Evolutionary conservation across 1,140 invertebrate species (phyloP).

Genomic region (Teleopsis dalmanni): DNA sequence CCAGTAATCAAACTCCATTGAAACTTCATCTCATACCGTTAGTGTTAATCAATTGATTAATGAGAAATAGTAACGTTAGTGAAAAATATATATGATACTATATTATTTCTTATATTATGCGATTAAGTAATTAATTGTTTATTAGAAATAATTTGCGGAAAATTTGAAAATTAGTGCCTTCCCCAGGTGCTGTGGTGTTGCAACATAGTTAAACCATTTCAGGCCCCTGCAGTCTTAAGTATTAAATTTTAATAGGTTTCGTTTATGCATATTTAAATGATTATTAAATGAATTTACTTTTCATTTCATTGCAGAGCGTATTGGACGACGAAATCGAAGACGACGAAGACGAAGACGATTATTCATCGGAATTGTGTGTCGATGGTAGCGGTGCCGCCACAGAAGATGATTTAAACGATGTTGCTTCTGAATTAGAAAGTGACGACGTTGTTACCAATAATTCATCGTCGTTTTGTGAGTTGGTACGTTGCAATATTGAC

Average conservation of each 20-base stretch:
- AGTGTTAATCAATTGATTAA: too few species aligned
- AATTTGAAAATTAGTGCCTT: too few species aligned
- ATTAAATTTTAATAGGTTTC: not conserved
- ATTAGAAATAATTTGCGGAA: too few species aligned
- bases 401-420: conserved; percentile 39
- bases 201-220: too few species aligned
- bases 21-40: too few species aligned
- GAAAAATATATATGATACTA: too few species aligned
- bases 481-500: too few species aligned
- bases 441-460: conserved; percentile 18
- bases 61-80: too few species aligned
- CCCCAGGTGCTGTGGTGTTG: too few species aligned
- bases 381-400: conserved; percentile 28
- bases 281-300: not conserved
- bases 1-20: too few species aligned
- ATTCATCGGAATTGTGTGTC: conserved; percentile 29
- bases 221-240: not conserved
- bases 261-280: not conserved
- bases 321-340: conserved; percentile 25
- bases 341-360: conserved; percentile 14
- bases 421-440: conserved; percentile 33
- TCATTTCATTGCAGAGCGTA: conserved; percentile 6
- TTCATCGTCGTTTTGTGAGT: conserved; percentile 12
- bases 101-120: too few species aligned
- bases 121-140: too few species aligned